Conservation (phyloP, 2,113 vertebrate species). For the human region GRCh38 chr3:193324501-193325000, state of each 20-base stretch:
- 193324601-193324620: background rate
- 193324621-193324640: background rate
- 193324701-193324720: background rate
- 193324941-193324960: constrained; percentile 78
- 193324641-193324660: background rate
- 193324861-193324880: constrained; percentile 84
- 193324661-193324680: background rate
- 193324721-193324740: background rate
- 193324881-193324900: constrained; percentile 81
- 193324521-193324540: background rate
- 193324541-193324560: background rate
- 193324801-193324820: background rate
- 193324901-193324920: constrained; percentile 81
- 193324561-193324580: background rate
- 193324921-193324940: constrained; percentile 79
- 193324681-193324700: background rate
- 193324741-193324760: background rate
- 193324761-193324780: background rate
- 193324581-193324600: background rate
- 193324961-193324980: constrained; percentile 72
- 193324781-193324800: constrained; percentile 28
- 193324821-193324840: background rate
- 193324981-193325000: constrained; percentile 63
- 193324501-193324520: background rate
- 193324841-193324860: background rate